A percentile compares a stretch with the other conserved stretches of the same genome.
phyloP scores from a whole-genome alignment of 2,888 invertebrate species.

The Amiota mariae region DNA sequence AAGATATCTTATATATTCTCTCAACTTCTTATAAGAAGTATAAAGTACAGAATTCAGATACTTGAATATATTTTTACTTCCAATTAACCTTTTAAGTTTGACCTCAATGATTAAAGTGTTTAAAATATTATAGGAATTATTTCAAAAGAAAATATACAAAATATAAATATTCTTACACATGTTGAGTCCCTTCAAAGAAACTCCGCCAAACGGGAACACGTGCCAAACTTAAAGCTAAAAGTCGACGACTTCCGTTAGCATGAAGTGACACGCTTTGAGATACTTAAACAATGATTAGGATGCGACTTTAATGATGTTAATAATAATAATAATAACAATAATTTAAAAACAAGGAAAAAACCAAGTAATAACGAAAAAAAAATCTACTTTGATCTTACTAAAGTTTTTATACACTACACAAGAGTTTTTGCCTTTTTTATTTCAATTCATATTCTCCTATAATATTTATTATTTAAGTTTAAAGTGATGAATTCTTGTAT shows the following conservation, averaged over 20 bases:
- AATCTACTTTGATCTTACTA: too few relatives aligned
- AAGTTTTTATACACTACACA: background rate
- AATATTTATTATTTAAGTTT: too few relatives aligned
- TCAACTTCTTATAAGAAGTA: too few relatives aligned
- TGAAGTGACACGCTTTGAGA: slow-evolving; percentile 23
- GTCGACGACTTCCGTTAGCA: slow-evolving; percentile 24
- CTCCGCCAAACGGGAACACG: background rate
- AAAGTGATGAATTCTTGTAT: too few relatives aligned
- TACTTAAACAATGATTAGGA: slow-evolving; percentile 15
- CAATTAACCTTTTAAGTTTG: too few relatives aligned
- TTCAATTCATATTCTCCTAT: too few relatives aligned
- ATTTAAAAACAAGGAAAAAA: slow-evolving; percentile 32
- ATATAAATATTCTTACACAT: background rate
- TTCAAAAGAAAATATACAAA: background rate
- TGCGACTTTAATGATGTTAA: slow-evolving; percentile 26
- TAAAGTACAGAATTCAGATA: too few relatives aligned
- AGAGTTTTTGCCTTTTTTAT: too few relatives aligned
- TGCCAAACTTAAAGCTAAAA: background rate
- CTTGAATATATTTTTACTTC: too few relatives aligned
- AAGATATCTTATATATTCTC: too few relatives aligned
- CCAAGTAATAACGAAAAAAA: slow-evolving; percentile 35
- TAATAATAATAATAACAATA: slow-evolving; percentile 34
- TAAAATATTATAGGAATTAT: background rate
- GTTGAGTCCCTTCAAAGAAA: background rate
- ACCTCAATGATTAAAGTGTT: too few relatives aligned